Evolutionary conservation across 2,888 invertebrate genomes (phyloP).

Genomic region (Eumerus sabulonum): DNA sequence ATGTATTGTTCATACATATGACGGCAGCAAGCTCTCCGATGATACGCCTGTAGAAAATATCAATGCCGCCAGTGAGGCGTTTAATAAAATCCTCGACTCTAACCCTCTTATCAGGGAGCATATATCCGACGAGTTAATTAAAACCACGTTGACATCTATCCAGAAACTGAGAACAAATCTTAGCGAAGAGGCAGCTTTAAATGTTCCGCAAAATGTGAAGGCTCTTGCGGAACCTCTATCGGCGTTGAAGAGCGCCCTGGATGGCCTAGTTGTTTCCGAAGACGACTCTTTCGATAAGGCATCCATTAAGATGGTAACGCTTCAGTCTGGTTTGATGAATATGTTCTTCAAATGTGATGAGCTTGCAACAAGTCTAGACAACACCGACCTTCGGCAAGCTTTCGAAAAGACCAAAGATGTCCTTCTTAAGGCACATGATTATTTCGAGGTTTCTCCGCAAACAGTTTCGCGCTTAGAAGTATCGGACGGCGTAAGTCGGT

Average conservation of each 20-base stretch:
- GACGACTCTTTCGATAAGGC: slow-evolving; percentile 70
- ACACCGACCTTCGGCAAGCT: slow-evolving; percentile 22
- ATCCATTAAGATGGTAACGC: slow-evolving; percentile 72
- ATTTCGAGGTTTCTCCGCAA: slow-evolving; percentile 41
- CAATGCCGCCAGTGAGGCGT: slow-evolving; percentile 70
- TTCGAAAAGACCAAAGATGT: slow-evolving; percentile 21
- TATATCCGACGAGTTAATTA: slow-evolving; percentile 44
- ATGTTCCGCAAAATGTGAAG: slow-evolving; percentile 70
- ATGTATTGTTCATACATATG: slow-evolving; percentile 76
- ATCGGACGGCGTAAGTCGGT: slow-evolving; percentile 40
- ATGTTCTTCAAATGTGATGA: slow-evolving; percentile 74
- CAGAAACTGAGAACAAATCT: slow-evolving; percentile 23
- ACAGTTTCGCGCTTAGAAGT: slow-evolving; percentile 38
- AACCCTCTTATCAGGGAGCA: slow-evolving; percentile 37
- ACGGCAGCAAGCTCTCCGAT: slow-evolving; percentile 69
- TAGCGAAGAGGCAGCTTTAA: slow-evolving; percentile 72
- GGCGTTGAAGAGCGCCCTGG: slow-evolving; percentile 25
- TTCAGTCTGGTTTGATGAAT: slow-evolving; percentile 75
- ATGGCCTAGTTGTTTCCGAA: slow-evolving; percentile 25
- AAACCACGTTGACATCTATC: slow-evolving; percentile 32
- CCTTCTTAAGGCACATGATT: slow-evolving; percentile 48
- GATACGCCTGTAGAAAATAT: slow-evolving; percentile 49
- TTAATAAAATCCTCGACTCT: slow-evolving; percentile 43
- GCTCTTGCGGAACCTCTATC: slow-evolving; percentile 49
- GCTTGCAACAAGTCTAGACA: slow-evolving; percentile 7